Percentiles rank a stretch among this genome's conserved stretches.
These are phyloP conservation scores for Ameiurus melas DNA, from an alignment of 2,113 vertebrate species.

Conservation along the genomic window DNA sequence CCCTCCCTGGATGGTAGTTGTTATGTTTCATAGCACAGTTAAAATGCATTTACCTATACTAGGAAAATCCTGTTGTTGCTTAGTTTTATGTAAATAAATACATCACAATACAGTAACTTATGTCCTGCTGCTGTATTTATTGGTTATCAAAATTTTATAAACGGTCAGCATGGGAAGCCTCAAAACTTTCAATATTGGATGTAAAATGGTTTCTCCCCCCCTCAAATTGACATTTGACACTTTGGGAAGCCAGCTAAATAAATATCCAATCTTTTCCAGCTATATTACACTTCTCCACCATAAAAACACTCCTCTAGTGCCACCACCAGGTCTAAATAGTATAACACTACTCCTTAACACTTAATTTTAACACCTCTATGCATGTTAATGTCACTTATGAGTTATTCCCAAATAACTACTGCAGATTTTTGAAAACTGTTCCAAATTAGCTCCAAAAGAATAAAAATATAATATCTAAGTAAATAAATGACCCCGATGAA, in stretches of 20 bases:
- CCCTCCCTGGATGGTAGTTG: neutral
- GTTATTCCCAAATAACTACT: neutral
- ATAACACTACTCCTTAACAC: neutral
- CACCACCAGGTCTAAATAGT: neutral
- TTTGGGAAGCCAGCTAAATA: neutral
- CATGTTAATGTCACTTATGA: neutral
- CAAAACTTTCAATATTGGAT: neutral
- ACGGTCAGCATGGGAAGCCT: neutral
- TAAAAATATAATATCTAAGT: neutral
- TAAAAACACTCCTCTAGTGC: slow-evolving; percentile 4
- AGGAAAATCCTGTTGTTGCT: neutral
- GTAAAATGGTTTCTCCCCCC: neutral
- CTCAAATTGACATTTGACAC: neutral
- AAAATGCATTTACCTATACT: neutral
- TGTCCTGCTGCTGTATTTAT: neutral
- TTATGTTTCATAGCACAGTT: neutral
- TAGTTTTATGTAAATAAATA: neutral
- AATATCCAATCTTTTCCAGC: neutral
- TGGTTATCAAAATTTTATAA: neutral
- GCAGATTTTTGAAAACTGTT: neutral
- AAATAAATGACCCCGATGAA: neutral
- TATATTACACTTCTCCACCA: neutral
- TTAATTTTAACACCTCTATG: too few relatives aligned
- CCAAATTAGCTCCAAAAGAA: neutral
- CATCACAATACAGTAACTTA: neutral